phyloP scores from a whole-genome alignment of 2,888 invertebrate species.

The Drosophila mettleri region DNA sequence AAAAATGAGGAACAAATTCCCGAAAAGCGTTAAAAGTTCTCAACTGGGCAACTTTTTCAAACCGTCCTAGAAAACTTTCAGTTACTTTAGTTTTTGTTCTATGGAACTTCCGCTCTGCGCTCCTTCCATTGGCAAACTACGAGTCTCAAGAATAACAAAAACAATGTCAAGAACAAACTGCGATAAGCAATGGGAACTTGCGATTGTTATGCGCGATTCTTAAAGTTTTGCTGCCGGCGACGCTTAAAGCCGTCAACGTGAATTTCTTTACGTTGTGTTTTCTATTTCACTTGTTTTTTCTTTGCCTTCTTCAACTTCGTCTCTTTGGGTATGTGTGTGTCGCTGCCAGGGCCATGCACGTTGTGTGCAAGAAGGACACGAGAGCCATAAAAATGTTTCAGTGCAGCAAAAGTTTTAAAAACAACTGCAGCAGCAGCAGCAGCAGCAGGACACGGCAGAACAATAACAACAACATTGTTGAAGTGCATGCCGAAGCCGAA shows the following conservation, averaged over 20 bases:
- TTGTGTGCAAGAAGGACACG: slow-evolving; percentile 68
- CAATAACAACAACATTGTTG: slow-evolving; percentile 38
- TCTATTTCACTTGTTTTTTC: slow-evolving; percentile 67
- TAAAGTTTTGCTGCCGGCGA: slow-evolving; percentile 42
- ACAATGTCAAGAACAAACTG: slow-evolving; percentile 59
- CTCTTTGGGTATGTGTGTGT: slow-evolving; percentile 28
- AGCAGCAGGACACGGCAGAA: slow-evolving; percentile 37
- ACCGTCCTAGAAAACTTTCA: slow-evolving; percentile 47
- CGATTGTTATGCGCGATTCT: slow-evolving; percentile 48
- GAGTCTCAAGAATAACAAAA: slow-evolving; percentile 51
- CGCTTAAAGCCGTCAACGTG: slow-evolving; percentile 36
- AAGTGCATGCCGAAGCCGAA: slow-evolving; percentile 44
- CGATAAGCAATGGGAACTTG: slow-evolving; percentile 38
- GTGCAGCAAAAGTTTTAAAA: slow-evolving; percentile 62
- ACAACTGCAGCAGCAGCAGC: slow-evolving; percentile 48
- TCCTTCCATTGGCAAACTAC: slow-evolving; percentile 22
- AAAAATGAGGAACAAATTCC: slow-evolving; percentile 42
- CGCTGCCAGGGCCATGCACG: slow-evolving; percentile 33
- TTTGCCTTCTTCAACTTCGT: background rate
- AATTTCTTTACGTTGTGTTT: slow-evolving; percentile 45
- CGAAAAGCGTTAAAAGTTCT: slow-evolving; percentile 64
- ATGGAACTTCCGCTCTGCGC: slow-evolving; percentile 51
- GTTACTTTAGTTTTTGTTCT: slow-evolving; percentile 44
- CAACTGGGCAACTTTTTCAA: slow-evolving; percentile 49
- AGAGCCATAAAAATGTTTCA: slow-evolving; percentile 72